Evolutionary conservation across 2,113 vertebrate species (phyloP).

Genomic region (Chaetorhynchus papuensis): DNA sequence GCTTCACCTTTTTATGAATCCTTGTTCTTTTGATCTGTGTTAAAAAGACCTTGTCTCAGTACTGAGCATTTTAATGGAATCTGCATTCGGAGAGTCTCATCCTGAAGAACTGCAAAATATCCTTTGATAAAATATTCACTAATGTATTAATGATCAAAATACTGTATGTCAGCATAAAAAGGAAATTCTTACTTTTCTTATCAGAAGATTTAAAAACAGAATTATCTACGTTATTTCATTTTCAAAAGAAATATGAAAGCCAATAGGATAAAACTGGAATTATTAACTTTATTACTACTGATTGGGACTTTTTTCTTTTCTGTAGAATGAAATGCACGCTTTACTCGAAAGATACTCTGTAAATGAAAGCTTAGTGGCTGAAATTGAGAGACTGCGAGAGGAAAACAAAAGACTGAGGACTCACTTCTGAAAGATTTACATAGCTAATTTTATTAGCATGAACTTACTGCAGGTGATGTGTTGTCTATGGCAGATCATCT

Average conservation of each 20-base stretch:
- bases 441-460: not conserved
- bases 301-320: not conserved
- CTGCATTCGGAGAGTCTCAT: not conserved
- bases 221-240: not conserved
- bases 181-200: not conserved
- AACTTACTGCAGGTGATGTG: not conserved
- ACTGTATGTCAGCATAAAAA: not conserved
- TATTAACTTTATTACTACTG: not conserved
- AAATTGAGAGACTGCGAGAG: conserved; percentile 90
- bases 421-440: conserved; percentile 81
- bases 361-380: conserved; percentile 90
- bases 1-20: not conserved
- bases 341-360: conserved; percentile 91
- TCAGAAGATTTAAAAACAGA: not conserved
- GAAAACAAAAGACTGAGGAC: conserved; percentile 88
- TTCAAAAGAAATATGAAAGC: conserved; percentile 8
- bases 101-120: not conserved
- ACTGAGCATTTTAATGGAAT: conserved; percentile 21
- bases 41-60: not conserved
- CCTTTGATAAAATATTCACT: conserved; percentile 58
- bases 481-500: conserved; percentile 11
- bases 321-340: conserved; percentile 91
- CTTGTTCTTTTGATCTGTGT: conserved; percentile 51
- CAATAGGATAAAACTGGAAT: not conserved
- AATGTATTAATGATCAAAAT: conserved; percentile 53